Evolutionary conservation across 2,113 vertebrate genomes (phyloP), one percentile per base, ranked within the genome.

Genomic region (Cyprinodon tularosa): DNA sequence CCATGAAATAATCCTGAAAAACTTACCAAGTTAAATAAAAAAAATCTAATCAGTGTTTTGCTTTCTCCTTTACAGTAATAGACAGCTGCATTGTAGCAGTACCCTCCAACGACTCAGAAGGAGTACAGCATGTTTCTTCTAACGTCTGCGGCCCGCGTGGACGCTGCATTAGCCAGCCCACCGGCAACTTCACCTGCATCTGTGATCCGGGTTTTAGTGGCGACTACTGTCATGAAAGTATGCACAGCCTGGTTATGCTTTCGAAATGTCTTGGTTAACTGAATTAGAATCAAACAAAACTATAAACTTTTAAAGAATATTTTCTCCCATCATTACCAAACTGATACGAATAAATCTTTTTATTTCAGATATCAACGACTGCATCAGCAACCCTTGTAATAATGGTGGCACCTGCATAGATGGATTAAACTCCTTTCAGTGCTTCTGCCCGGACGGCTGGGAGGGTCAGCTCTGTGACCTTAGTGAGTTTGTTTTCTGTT

Each of bases 171-270:
- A 99, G 96, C 88, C 96, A 95, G 76, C 96, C 96, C 0, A 91
- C 86, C 6, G 97, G 97, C 12, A 98, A 98, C 91, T 99, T 98
- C 89, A 96, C 95, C 87, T 99, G 98, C 69, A 75, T 93, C 76
- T 99, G 98, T 17, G 95, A 97, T 44, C 93, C 91, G 0, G 98
- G 98, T 12, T 99, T 99, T 88, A 98, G 95, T 0, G 98, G 98
- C 71, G 83, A 91, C 64, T 99, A 99, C 90, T 99, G 98, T 86
- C 98, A 99, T 3, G 97, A 99, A 90, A 99, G 98, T 99, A 94
- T 90, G 98, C 68, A 0, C 2, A 68, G 1, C 20, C 50, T 29
- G 29, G 1, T 10, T 17, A 2, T 69, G 15, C 57, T 39, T 0
- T 57, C 9, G 17, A 12, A 13, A 22, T 7, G 1, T 40, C 0